Base-by-base conservation (phyloP, 2,113 vertebrate genomes). In the Erinaceus europaeus region DNA sequence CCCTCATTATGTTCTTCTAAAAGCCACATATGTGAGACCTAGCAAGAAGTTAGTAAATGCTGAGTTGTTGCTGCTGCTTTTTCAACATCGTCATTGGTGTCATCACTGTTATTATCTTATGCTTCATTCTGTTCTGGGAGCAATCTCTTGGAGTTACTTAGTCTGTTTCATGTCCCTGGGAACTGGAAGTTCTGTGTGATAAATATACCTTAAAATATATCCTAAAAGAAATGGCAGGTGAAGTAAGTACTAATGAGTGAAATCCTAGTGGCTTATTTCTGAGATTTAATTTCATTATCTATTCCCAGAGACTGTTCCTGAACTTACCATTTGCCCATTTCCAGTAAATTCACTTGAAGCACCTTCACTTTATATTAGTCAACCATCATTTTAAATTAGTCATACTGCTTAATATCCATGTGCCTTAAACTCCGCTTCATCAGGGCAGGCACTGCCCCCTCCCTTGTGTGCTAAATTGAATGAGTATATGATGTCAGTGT, bases 301-400 rank as follows among this genome's bases (percentile, higher is more conserved):
- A 44, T 79, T 88, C 65, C 48, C 17, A 74, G 46, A 85, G 71
- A 91, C 79, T 48, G 40, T 79, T 83, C 84, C 53, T 71, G 80
- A 71, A 65, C 18, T 91, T 91, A 38, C 61, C 17, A 21, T 85
- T 88, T 87, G 42, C 89, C 74, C 48, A 23, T 88, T 90, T 94
- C 86, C 76, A 86, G 75, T 89, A 79, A 83, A 83, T 40, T 55
- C 38, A 86, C 59, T 83, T 73, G 36, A 85, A 95, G 64, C 15
- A n/a, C n/a, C n/a, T n/a, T n/a, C n/a, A n/a, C n/a, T n/a, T n/a
- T n/a, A n/a, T n/a, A n/a, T n/a, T n/a, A n/a, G n/a, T n/a, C n/a
- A n/a, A 38, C 5, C 36, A 34, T 91, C 40, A 76, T 90, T 90
- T 91, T 71, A 44, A 90, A 59, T 94, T 92, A 91, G 75, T 91